Evolutionary conservation across 2,113 vertebrate genomes (phyloP), one percentile per base, ranked within the genome.

Genomic region (Cisticola juncidis): DNA sequence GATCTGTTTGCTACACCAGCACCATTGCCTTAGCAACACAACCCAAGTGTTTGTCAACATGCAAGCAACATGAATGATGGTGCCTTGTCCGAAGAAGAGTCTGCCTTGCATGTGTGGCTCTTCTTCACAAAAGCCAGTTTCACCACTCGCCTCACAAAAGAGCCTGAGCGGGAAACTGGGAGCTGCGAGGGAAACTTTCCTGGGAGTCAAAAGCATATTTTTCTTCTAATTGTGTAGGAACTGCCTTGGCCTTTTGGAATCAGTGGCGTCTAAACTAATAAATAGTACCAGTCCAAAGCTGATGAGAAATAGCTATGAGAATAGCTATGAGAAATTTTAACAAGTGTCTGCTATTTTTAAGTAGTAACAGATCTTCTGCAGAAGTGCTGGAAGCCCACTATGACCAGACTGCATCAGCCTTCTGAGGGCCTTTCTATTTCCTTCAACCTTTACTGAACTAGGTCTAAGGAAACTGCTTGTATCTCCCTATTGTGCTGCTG

Each of bases 41-140:
- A 50, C 83, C 79, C 42, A 83, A 92, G 88, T 64, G 77, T 94
- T 94, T 87, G 96, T 96, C 91, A 96, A 81, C 90, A 76, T 81
- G 88, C 1, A 2, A 92, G 87, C 8, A 4, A 72, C 8, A 22
- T 88, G 92, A 94, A 76, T 88, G 94, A 92, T 80, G 84, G 71
- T 2, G 60, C 61, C 94, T 94, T 64, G 69, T 93, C 90, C 22
- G 1, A 86, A 90, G 1, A 86, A 90, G 83, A 53, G 47, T 77
- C 93, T 90, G 93, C 72, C 53, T 80, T 93, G 82, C 70, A 26
- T 93, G 90, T 90, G 90, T 97, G 85, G 60, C 26, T 92, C 93
- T 66, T 84, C 82, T 82, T 91, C 96, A 95, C 70, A 95, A 88
- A 95, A 84, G 90, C 69, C 2, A 5, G 51, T 94, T 95, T 95